Base-by-base conservation (phyloP, 2,888 invertebrate species). In the Halictus quadricinctus region DNA sequence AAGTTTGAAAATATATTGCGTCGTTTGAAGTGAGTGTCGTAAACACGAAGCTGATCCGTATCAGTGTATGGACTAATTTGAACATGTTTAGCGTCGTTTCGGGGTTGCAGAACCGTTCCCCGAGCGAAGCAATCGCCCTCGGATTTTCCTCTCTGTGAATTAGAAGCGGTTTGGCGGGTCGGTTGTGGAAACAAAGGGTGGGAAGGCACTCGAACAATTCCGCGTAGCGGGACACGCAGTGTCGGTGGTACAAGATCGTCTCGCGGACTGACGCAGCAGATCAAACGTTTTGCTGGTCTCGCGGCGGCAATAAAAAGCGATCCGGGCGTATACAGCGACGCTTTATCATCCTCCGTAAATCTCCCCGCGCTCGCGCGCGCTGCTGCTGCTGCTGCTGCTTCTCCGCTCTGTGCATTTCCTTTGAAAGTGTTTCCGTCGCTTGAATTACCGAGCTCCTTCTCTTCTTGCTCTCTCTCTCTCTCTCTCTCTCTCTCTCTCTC, bases 341-440 rank as follows among this genome's bases (percentile, higher is more conserved):
- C 83, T 83, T 83, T 83, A 83, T 64, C 72, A 66, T 73, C 76
- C 76, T 73, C 76, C 58, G 76, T 83, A 80, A 83, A 83, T 83
- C 83, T 77, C 72, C 13, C 46, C 41, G 69, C 41, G 69, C 66
- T 5, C 25, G 60, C 25, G 50, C n/a, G 25, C 25, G 18, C 2
- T 21, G 54, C 46, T 46, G 46, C 2, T 21, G 54, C 46, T 46
- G 46, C 0, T 29, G 60, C 54, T 54, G 54, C 54, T n/a, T 54
- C 54, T 54, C 73, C 60, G 76, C 69, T 76, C 72, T 69, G 76
- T 64, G 54, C 60, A 73, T 80, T 77, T 76, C 69, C 83, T 72
- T 60, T 50, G 64, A 69, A 43, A 76, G 76, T 73, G 80, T 80
- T 83, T 80, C 83, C 83, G 83, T 80, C 83, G 75, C 80, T 50